Evolutionary conservation across 2,113 vertebrate genomes (phyloP).

Genomic region (Pungitius pungitius): DNA sequence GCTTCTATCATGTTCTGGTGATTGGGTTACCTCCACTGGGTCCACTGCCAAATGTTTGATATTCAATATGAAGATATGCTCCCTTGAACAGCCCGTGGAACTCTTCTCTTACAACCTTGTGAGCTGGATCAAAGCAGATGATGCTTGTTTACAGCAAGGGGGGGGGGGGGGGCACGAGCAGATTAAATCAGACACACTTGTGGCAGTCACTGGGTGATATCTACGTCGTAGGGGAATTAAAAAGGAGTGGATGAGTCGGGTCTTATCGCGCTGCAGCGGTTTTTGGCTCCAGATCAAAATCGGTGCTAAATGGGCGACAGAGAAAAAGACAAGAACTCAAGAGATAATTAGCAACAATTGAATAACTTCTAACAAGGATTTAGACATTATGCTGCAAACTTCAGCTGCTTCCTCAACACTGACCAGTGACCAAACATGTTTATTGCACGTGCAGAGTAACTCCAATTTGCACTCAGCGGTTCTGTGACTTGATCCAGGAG

Average conservation of each 20-base stretch:
- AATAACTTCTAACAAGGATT: not conserved
- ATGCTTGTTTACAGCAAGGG: slow-evolving; percentile 70
- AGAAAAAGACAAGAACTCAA: not conserved
- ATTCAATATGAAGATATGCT: slow-evolving; percentile 77
- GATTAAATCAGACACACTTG: slow-evolving; percentile 63
- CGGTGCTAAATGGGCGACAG: not conserved
- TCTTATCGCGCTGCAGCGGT: slow-evolving; percentile 16
- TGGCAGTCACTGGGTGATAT: slow-evolving; percentile 54
- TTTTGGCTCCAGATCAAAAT: slow-evolving; percentile 29
- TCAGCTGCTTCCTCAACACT: slow-evolving; percentile 13
- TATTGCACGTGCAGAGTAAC: not conserved
- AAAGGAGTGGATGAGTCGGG: slow-evolving; percentile 7
- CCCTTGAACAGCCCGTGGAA: slow-evolving; percentile 72
- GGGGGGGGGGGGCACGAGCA: slow-evolving; percentile 51
- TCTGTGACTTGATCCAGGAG: not conserved
- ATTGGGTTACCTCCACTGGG: slow-evolving; percentile 70
- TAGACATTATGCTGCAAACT: slow-evolving; percentile 4
- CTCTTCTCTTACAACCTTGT: slow-evolving; percentile 58
- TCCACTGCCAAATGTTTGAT: slow-evolving; percentile 80
- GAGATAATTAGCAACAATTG: slow-evolving; percentile 7
- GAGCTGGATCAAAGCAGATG: slow-evolving; percentile 55
- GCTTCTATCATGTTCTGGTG: slow-evolving; percentile 51
- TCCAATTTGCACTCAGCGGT: not conserved
- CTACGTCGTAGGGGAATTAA: slow-evolving; percentile 43
- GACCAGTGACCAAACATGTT: slow-evolving; percentile 3